phyloP scores from a whole-genome alignment of 2,113 vertebrate genomes.

The Indicator maculatus region DNA sequence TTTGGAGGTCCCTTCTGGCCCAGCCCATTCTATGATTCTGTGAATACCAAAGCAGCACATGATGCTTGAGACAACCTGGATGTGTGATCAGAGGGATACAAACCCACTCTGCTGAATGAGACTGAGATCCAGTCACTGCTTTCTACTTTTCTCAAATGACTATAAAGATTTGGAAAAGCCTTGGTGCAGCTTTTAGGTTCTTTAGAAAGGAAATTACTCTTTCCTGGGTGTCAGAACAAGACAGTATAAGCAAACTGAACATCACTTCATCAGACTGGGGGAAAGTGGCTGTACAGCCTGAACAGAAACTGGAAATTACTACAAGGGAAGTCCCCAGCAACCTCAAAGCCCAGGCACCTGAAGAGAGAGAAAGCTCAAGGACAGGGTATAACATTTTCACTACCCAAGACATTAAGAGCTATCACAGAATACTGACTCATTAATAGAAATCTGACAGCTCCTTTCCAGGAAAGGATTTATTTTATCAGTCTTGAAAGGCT shows the following conservation, averaged over 20 bases:
- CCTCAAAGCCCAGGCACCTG: neutral
- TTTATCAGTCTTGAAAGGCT: neutral
- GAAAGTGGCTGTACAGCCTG: neutral
- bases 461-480: neutral
- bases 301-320: neutral
- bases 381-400: neutral
- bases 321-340: neutral
- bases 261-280: neutral
- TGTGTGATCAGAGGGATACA: neutral
- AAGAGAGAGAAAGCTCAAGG: neutral
- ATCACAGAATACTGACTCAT: neutral
- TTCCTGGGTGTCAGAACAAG: neutral
- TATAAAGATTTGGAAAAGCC: neutral
- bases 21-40: too few relatives aligned
- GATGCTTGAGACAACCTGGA: neutral
- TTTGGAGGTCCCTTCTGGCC: too few relatives aligned
- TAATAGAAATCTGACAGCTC: neutral
- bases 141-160: neutral
- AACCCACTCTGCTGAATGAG: neutral
- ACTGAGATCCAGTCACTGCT: neutral
- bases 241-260: neutral
- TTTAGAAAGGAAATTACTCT: neutral
- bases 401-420: neutral
- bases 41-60: too few relatives aligned
- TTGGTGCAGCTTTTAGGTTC: neutral